These are phyloP conservation scores for Pristionchus entomophagus DNA, from an alignment of 2,888 invertebrate species.

Conservation along the genomic window DNA sequence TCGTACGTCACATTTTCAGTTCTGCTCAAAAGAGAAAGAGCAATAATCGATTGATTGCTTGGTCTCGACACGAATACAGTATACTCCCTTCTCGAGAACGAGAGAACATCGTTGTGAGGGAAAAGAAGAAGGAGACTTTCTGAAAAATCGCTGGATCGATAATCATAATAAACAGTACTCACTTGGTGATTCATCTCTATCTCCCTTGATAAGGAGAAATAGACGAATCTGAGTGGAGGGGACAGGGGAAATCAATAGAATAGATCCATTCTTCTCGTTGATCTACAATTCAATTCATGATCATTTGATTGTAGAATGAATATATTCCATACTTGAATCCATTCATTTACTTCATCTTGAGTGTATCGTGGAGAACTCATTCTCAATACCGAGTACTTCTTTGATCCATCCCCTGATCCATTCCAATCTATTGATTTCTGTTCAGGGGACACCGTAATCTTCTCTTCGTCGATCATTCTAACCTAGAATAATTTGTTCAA, in stretches of 20 bases:
- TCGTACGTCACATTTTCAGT: neutral
- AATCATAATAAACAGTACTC: neutral
- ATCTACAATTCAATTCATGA: neutral
- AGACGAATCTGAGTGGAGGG: neutral
- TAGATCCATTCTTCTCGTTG: neutral
- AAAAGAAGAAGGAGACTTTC: neutral
- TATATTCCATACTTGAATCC: neutral
- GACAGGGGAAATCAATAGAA: neutral
- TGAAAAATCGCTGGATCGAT: neutral
- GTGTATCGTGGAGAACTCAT: neutral
- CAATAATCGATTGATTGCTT: neutral
- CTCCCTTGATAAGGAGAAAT: slow-evolving; percentile 28
- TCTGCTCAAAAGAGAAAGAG: neutral
- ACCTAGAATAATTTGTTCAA: neutral
- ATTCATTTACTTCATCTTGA: neutral
- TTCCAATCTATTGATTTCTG: slow-evolving; percentile 24
- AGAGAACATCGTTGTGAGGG: slow-evolving; percentile 30
- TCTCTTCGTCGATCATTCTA: slow-evolving; percentile 33
- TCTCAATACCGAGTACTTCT: neutral
- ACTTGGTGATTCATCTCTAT: slow-evolving; percentile 28
- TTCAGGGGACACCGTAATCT: neutral
- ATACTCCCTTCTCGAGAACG: neutral
- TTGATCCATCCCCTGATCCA: neutral
- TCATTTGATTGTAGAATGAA: neutral
- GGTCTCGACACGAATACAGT: neutral